Conservation (phyloP, 2,113 vertebrate species). For the Panthera tigris region DNA sequence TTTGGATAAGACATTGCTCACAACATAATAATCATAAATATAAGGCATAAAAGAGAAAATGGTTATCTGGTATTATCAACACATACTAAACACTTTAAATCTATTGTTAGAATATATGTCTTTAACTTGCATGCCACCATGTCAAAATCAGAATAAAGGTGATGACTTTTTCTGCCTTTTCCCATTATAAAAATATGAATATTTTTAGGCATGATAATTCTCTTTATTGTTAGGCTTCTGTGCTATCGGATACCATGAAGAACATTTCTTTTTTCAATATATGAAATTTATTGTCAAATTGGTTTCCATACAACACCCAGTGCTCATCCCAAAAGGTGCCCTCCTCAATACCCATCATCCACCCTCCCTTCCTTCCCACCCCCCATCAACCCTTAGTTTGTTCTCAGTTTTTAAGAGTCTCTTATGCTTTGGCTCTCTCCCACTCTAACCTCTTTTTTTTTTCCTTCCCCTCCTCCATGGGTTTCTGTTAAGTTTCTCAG, state of each 20-base stretch:
- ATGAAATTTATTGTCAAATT: too few relatives aligned
- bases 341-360: too few relatives aligned
- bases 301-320: too few relatives aligned
- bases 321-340: too few relatives aligned
- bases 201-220: background rate
- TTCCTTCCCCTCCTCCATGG: too few relatives aligned
- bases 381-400: too few relatives aligned
- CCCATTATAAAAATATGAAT: background rate
- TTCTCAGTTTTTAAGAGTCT: too few relatives aligned
- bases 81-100: background rate
- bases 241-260: background rate
- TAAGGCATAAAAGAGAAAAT: background rate
- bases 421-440: too few relatives aligned
- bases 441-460: too few relatives aligned
- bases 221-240: background rate
- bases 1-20: background rate
- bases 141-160: background rate
- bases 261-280: background rate
- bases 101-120: background rate
- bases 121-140: background rate
- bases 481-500: too few relatives aligned
- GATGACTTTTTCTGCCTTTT: background rate
- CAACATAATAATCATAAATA: background rate
- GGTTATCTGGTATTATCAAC: background rate
- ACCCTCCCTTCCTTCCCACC: too few relatives aligned